Evolutionary conservation across 30 jellyfish, hydroid and myxozoan genomes (phyloP), one percentile per base, ranked within the genome.

Genomic region (Hydractinia symbiolongicarpus): DNA sequence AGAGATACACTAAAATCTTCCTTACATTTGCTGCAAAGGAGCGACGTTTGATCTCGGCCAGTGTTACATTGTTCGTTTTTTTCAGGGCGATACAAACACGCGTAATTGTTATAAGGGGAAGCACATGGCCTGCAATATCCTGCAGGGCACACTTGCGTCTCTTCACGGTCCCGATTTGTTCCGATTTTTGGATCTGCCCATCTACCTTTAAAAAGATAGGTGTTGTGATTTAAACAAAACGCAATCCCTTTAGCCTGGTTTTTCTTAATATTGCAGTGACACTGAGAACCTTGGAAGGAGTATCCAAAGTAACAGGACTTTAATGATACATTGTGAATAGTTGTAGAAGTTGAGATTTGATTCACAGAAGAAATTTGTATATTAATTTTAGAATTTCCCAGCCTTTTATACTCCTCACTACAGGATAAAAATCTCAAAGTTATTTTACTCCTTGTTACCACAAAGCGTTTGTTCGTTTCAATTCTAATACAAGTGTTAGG

Each of bases 21-120:
- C 44, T 49, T 50, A 61, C 97, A 89, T 53, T 77, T 56, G 30
- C 95, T 93, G 82, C 97, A 89, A 5, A 89, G 73, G 4, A 55
- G 55, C 11, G 95, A 87, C 60, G 50, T 87, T 51, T 57, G 82
- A 30, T 83, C 57, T 8, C 96, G 91, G 44, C 85, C 84, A 15
- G 16, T 50, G 14, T 69, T 80, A 78, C 96, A 89, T n/a, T 81
- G 91, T 4, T 54, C 50, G 30, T 60, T 6, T 61, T 55, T 51
- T 55, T 54, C 55, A 72, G 74, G 84, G 15, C 5, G 40, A 30
- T 72, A 81, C 40, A 77, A 84, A 51, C 90, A 83, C 21, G n/a
- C 73, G 54, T 69, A 17, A 4, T 58, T 53, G 5, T 52, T 44
- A 67, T 50, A 61, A 19, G 57, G 16, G 4, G 16, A 55, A 5